Evolutionary conservation across 2,888 invertebrate species (phyloP).

Genomic region (Rhodophaea formosa): DNA sequence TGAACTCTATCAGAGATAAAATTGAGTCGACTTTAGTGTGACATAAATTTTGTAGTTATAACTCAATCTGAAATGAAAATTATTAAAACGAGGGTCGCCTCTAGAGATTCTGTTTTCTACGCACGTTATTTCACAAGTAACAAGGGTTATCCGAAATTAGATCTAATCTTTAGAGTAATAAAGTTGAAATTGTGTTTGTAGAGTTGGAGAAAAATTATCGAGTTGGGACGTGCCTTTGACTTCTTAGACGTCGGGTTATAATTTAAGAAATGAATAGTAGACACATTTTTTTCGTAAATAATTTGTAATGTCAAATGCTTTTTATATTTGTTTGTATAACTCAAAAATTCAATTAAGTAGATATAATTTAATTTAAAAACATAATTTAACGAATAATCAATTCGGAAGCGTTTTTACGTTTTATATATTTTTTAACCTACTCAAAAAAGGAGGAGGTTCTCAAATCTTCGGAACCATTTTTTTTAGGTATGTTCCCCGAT

Average conservation of each 20-base stretch:
- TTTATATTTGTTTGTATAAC: background rate
- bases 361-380: background rate
- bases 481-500: too few species aligned
- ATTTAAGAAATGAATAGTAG: conserved; percentile 4
- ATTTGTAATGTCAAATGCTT: background rate
- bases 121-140: conserved; percentile 10
- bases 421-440: too few species aligned
- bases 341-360: background rate
- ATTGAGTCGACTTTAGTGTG: background rate
- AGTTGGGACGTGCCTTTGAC: conserved; percentile 8
- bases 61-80: conserved; percentile 9
- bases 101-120: conserved; percentile 5
- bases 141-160: conserved; percentile 6
- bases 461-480: too few species aligned
- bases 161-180: background rate
- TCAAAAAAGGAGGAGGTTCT: too few species aligned
- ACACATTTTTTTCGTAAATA: background rate
- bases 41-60: background rate
- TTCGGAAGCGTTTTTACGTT: too few species aligned
- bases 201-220: conserved; percentile 4
- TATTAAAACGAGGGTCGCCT: conserved; percentile 12
- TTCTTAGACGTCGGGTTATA: conserved; percentile 8
- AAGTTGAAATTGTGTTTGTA: conserved; percentile 4
- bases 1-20: background rate
- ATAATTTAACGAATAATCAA: too few species aligned